A percentile compares a stretch with the other conserved stretches of the same genome.
These are phyloP conservation scores for Nycticorax nycticorax DNA, from an alignment of 2,113 vertebrate genomes.

Conservation along the genomic window DNA sequence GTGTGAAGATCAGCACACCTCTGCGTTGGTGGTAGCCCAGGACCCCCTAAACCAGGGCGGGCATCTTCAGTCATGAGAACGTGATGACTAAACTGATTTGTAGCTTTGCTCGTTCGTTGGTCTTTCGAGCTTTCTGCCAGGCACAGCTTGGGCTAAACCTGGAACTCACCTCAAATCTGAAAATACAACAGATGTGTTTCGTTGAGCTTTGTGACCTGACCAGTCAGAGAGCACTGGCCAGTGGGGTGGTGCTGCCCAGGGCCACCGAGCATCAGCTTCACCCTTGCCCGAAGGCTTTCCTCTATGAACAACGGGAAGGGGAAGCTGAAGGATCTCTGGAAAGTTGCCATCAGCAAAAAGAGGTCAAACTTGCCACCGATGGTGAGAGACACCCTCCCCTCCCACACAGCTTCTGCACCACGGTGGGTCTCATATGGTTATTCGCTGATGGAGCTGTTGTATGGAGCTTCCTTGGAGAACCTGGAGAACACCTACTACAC, in stretches of 20 bases:
- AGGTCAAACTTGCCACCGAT: background rate
- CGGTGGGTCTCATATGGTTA: background rate
- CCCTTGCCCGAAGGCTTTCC: background rate
- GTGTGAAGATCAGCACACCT: background rate
- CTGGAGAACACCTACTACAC: background rate
- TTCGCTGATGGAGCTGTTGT: background rate
- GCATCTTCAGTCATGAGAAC: background rate
- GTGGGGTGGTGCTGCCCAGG: background rate
- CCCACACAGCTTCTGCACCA: background rate
- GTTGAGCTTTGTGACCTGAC: background rate
- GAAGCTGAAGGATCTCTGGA: background rate
- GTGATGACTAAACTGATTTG: background rate
- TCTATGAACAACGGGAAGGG: accelerated
- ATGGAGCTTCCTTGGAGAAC: background rate
- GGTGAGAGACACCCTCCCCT: background rate
- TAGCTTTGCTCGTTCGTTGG: background rate
- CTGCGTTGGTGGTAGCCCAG: background rate
- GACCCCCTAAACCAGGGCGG: no score
- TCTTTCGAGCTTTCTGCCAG: background rate
- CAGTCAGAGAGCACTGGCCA: accelerated
- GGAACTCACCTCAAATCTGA: background rate
- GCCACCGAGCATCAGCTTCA: background rate
- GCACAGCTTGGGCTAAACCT: background rate
- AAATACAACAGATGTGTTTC: accelerated
- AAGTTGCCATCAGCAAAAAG: background rate